These are phyloP conservation scores for Platyrinchus mystaceus DNA, from an alignment of 2,797 vertebrate genomes.

Conservation along the genomic window DNA sequence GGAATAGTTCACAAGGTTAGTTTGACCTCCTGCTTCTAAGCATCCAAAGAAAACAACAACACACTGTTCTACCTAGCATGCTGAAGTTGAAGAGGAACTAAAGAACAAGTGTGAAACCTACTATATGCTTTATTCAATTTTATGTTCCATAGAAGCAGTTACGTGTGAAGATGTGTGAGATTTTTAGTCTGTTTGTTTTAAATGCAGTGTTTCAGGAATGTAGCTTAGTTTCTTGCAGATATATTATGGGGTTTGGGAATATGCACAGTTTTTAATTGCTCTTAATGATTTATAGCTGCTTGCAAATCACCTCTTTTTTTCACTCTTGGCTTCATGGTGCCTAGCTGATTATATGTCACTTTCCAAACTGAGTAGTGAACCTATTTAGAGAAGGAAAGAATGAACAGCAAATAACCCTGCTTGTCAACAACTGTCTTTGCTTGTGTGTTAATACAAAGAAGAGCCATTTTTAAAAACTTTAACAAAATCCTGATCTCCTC, in stretches of 20 bases:
- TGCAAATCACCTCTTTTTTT: not conserved
- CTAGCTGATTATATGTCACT: not conserved
- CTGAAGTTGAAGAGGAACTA: not conserved
- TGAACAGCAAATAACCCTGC: not conserved
- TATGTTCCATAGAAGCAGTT: not conserved
- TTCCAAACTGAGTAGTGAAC: not conserved
- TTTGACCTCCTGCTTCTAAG: not conserved
- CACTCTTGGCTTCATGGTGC: not conserved
- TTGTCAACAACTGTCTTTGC: not conserved
- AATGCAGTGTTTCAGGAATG: not conserved
- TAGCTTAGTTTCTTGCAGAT: not conserved
- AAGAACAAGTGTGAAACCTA: not conserved
- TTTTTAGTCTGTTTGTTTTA: not conserved
- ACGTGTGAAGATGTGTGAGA: not conserved
- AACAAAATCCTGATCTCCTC: not conserved
- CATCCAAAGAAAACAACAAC: not conserved
- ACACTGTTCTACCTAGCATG: not conserved
- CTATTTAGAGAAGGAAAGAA: not conserved
- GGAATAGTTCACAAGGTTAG: conserved; percentile 4
- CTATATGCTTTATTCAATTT: not conserved
- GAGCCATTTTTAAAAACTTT: not conserved
- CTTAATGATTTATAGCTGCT: not conserved
- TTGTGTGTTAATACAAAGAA: not conserved
- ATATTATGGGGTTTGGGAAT: not conserved
- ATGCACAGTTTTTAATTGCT: not conserved